A percentile compares a stretch with the other conserved stretches of the same genome.
Evolutionary conservation across 2,888 invertebrate species (phyloP).

Genomic region (Crepidodera aurea): DNA sequence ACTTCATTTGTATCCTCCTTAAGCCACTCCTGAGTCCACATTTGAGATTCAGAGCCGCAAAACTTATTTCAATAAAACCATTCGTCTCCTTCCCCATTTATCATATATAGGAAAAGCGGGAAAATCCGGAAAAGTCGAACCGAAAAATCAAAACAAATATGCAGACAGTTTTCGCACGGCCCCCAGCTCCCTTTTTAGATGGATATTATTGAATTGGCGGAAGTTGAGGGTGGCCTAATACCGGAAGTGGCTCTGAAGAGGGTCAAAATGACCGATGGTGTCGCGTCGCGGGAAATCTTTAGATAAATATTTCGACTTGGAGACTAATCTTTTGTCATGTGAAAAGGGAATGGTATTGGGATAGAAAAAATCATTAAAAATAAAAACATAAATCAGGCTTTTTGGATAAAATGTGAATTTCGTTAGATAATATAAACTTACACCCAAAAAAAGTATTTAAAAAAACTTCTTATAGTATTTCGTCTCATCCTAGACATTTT

Average conservation of each 20-base stretch:
- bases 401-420: too few relatives aligned
- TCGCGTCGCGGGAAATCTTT: conserved; percentile 48
- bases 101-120: conserved; percentile 48
- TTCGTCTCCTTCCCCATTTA: conserved; percentile 58
- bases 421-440: too few relatives aligned
- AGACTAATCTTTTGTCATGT: conserved; percentile 18
- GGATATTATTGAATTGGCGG: conserved; percentile 54
- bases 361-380: too few relatives aligned
- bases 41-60: conserved; percentile 49
- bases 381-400: too few relatives aligned
- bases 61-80: conserved; percentile 60
- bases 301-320: conserved; percentile 52
- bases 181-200: conserved; percentile 37
- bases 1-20: too few relatives aligned
- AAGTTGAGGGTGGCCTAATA: conserved; percentile 51
- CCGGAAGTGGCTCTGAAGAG: conserved; percentile 50
- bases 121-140: conserved; percentile 48
- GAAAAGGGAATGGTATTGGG: background rate
- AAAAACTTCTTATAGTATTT: too few relatives aligned
- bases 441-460: too few relatives aligned
- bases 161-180: conserved; percentile 56
- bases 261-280: conserved; percentile 55
- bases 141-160: conserved; percentile 61
- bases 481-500: too few relatives aligned
- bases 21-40: conserved; percentile 36